Evolutionary conservation across 37 sponge, comb jelly and placozoan species (phyloP).

Genomic region (Aplysina aerophoba): DNA sequence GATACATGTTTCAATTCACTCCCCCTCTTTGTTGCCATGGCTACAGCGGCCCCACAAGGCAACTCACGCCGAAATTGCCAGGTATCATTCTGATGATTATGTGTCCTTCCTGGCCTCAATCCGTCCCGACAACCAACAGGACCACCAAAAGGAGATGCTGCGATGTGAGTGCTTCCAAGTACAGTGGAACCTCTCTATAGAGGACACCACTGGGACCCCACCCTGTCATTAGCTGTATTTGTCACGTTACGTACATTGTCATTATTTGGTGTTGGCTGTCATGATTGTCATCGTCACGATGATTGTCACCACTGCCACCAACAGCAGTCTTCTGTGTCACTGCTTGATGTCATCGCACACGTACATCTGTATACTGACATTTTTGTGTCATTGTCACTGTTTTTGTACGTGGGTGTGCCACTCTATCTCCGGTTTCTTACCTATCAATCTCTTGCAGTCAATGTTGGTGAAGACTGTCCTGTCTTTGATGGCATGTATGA

Average conservation of each 20-base stretch:
- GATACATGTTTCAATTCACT: too few species aligned
- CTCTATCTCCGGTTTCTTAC: too few species aligned
- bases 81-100: constrained; percentile 99
- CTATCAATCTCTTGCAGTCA: constrained; percentile 71
- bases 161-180: constrained; percentile 91
- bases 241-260: too few species aligned
- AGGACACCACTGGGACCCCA: too few species aligned
- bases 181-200: neutral
- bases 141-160: constrained; percentile 95
- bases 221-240: too few species aligned
- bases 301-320: neutral
- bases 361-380: neutral
- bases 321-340: too few species aligned
- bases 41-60: constrained; percentile 94
- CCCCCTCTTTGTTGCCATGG: neutral
- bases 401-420: neutral
- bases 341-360: too few species aligned
- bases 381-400: neutral
- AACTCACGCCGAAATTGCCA: constrained; percentile 82
- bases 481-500: constrained; percentile 99
- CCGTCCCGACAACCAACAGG: constrained; percentile 93
- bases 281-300: neutral
- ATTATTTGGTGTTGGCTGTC: neutral
- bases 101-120: constrained; percentile 91
- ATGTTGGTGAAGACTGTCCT: constrained; percentile 99